These are phyloP conservation scores for Pomatorhinus ruficollis DNA, from an alignment of 2,113 vertebrate genomes.

Conservation along the genomic window DNA sequence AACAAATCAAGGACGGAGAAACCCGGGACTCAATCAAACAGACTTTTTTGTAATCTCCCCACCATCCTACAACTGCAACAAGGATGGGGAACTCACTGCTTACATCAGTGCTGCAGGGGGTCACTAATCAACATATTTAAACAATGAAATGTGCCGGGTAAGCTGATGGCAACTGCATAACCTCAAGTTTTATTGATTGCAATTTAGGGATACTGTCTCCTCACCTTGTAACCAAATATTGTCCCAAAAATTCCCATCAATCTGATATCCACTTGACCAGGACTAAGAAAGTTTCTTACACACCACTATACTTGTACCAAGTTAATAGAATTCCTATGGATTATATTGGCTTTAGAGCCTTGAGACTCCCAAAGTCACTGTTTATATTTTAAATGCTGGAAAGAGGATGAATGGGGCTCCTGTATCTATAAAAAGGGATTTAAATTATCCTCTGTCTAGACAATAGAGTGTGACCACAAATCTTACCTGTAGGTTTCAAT, in stretches of 20 bases:
- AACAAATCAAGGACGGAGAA: background rate
- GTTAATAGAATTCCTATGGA: background rate
- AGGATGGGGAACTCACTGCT: background rate
- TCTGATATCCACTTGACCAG: background rate
- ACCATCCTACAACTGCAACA: background rate
- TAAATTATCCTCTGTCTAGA: background rate
- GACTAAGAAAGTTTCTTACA: background rate
- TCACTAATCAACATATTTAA: background rate
- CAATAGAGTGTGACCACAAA: background rate
- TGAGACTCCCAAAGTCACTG: background rate
- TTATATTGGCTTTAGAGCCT: background rate
- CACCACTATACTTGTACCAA: background rate
- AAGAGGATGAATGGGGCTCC: background rate
- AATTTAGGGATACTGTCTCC: background rate
- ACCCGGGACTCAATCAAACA: background rate
- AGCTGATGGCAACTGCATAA: background rate
- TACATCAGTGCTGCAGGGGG: background rate
- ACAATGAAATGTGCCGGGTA: background rate
- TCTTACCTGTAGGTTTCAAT: slow-evolving; percentile 92
- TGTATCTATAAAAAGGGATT: background rate
- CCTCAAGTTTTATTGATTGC: background rate
- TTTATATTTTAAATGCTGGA: background rate
- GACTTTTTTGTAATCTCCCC: background rate
- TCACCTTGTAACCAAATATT: background rate
- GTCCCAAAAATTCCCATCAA: background rate